These are phyloP conservation scores for Onthophagus taurus DNA, from an alignment of 1,140 invertebrate species.

Conservation along the genomic window DNA sequence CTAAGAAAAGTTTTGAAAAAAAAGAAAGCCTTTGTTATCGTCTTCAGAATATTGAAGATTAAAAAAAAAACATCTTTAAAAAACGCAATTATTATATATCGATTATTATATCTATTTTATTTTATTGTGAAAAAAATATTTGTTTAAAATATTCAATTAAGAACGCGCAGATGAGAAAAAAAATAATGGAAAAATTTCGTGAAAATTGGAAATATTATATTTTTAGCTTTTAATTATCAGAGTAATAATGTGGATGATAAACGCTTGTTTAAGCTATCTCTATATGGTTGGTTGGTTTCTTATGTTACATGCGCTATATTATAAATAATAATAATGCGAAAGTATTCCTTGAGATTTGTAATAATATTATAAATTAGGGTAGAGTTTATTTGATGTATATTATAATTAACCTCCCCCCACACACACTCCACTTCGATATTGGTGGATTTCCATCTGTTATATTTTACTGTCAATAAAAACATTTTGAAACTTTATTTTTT, in stretches of 20 bases:
- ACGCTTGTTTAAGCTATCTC: no score
- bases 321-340: conserved; percentile 8
- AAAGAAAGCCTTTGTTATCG: no score
- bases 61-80: neutral
- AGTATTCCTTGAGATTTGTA: conserved; percentile 11
- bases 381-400: conserved; percentile 14
- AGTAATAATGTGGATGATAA: no score
- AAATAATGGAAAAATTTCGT: conserved; percentile 6
- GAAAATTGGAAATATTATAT: conserved; percentile 9
- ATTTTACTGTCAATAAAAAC: conserved; percentile 12
- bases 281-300: conserved; percentile 10
- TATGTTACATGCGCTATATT: conserved; percentile 10
- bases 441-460: conserved; percentile 11
- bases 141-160: no score
- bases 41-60: neutral
- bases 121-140: no score
- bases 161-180: conserved; percentile 7
- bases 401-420: conserved; percentile 10
- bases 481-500: conserved; percentile 9
- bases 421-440: no score
- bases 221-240: conserved; percentile 13
- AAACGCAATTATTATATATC: neutral
- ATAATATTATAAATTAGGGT: conserved; percentile 10
- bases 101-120: no score
- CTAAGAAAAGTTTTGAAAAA: no score